These are phyloP conservation scores for Syngnathus floridae DNA, from an alignment of 2,113 vertebrate genomes.

Conservation along the genomic window DNA sequence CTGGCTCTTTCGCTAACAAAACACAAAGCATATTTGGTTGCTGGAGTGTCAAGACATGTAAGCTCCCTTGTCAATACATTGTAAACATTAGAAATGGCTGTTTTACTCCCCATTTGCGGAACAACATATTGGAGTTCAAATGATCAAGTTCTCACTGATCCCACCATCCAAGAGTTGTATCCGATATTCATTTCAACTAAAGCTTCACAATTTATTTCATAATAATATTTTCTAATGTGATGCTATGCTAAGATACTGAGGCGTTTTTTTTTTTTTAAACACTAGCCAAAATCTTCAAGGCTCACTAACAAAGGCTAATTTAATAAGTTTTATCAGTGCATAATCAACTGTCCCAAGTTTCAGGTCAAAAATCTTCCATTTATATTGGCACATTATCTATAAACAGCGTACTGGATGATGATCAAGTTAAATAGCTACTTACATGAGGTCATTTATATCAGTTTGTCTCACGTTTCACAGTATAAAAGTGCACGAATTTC, in stretches of 20 bases:
- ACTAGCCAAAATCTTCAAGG: too few relatives aligned
- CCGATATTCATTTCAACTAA: neutral
- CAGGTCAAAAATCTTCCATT: constrained; percentile 26
- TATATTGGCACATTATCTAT: constrained; percentile 63
- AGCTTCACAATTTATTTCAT: neutral
- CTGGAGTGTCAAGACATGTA: neutral
- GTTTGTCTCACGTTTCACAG: constrained; percentile 47
- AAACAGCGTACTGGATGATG: constrained; percentile 44
- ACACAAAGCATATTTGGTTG: constrained; percentile 20
- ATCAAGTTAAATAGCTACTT: constrained; percentile 39
- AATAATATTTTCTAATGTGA: neutral
- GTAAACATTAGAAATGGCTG: neutral
- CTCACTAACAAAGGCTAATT: too few relatives aligned
- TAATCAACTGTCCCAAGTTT: neutral
- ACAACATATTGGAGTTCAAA: neutral
- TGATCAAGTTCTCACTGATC: neutral
- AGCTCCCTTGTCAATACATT: neutral
- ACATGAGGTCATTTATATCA: constrained; percentile 42
- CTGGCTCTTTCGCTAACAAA: constrained; percentile 10
- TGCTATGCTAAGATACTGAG: too few relatives aligned
- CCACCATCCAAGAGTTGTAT: neutral
- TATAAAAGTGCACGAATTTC: constrained; percentile 53
- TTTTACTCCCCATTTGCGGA: neutral
- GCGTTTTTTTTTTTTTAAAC: too few relatives aligned
- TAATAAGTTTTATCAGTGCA: neutral